Conservation (phyloP, 2,113 vertebrate species). For the Gobio gobio region DNA sequence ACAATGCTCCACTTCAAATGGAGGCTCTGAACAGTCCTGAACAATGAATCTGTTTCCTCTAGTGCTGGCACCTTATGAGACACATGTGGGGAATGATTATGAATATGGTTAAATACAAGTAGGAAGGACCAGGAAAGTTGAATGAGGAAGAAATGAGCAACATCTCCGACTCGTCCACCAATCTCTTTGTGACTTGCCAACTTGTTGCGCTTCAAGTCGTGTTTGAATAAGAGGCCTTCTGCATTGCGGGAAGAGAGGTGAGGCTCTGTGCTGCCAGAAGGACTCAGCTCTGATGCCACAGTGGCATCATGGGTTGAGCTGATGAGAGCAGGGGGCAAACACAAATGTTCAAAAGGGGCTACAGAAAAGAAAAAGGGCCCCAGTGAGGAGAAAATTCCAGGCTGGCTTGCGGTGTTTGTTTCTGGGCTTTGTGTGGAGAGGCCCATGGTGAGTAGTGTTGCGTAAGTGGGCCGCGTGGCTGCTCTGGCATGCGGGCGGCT, state of each 20-base stretch:
- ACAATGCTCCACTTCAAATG: constrained; percentile 31
- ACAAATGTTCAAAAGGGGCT: constrained; percentile 67
- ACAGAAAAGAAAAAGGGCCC: constrained; percentile 65
- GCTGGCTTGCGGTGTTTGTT: constrained; percentile 62
- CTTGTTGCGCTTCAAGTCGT: background rate
- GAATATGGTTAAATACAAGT: constrained; percentile 4
- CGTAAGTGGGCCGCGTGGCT: constrained; percentile 66
- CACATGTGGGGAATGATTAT: constrained; percentile 23
- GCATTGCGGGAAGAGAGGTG: background rate
- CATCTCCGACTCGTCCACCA: constrained; percentile 6
- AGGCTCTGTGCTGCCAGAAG: constrained; percentile 21
- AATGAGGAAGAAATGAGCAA: constrained; percentile 8
- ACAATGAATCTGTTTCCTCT: constrained; percentile 48
- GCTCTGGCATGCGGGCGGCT: constrained; percentile 73
- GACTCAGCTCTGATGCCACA: constrained; percentile 28
- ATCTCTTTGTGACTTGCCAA: constrained; percentile 22
- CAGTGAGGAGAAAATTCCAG: constrained; percentile 55
- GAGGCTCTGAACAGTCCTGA: constrained; percentile 39
- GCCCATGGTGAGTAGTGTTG: constrained; percentile 58
- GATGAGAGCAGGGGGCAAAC: constrained; percentile 60
- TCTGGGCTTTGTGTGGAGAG: constrained; percentile 61
- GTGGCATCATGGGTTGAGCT: constrained; percentile 41
- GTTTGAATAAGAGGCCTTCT: constrained; percentile 32
- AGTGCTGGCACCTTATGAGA: background rate
- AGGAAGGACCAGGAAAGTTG: constrained; percentile 11